Conservation (phyloP, 2,113 vertebrate genomes). For the Hyla sarda region DNA sequence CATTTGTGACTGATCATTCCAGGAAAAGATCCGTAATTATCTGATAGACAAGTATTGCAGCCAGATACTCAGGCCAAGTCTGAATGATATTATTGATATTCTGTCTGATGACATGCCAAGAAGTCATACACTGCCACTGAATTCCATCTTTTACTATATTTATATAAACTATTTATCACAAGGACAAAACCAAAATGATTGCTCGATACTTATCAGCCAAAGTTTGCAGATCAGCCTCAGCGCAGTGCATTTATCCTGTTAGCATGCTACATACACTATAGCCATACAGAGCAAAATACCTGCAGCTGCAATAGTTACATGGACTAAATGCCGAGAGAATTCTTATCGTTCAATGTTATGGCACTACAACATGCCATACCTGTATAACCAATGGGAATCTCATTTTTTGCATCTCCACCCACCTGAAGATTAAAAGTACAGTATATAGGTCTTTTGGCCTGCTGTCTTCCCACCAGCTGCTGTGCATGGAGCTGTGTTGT, state of each 20-base stretch:
- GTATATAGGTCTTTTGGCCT: background rate
- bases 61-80: conserved; percentile 37
- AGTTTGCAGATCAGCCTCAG: background rate
- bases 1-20: conserved; percentile 2
- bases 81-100: conserved; percentile 37
- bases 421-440: too few relatives aligned
- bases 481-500: too few relatives aligned
- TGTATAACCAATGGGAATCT: too few relatives aligned
- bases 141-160: conserved; percentile 5
- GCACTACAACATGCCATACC: background rate
- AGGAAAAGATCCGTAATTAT: conserved; percentile 29
- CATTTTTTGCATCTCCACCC: too few relatives aligned
- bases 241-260: background rate
- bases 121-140: conserved; percentile 9
- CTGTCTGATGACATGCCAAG: conserved; percentile 39
- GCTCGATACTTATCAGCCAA: background rate
- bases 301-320: background rate
- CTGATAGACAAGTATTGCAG: conserved; percentile 16
- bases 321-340: too few relatives aligned
- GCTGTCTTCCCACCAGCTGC: background rate
- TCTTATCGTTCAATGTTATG: too few relatives aligned
- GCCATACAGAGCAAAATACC: background rate
- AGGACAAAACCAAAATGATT: background rate
- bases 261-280: background rate
- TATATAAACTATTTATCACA: background rate